Evolutionary conservation across 2,888 invertebrate species (phyloP).

Genomic region (Epirrhoe tristata): DNA sequence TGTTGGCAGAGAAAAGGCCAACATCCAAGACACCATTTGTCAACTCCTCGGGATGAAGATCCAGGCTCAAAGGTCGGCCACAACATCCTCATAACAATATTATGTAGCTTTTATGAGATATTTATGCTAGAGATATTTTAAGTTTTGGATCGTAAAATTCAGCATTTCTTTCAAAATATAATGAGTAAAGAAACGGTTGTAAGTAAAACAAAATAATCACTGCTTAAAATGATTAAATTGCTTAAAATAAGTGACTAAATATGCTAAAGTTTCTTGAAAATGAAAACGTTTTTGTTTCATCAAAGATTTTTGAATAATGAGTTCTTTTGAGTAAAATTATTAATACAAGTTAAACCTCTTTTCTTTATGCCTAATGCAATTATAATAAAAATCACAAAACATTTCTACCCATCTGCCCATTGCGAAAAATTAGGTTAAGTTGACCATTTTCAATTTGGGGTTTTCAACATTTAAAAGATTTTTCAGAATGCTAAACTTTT

Average conservation of each 20-base stretch:
- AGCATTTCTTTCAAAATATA: not conserved
- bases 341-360: slow-evolving; percentile 2
- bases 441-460: no score
- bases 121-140: slow-evolving; percentile 2
- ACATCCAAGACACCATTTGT: slow-evolving; percentile 81
- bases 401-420: no score
- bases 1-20: slow-evolving; percentile 92
- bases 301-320: no score
- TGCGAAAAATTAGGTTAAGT: no score
- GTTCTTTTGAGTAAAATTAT: not conserved
- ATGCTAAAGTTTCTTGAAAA: no score
- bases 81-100: slow-evolving; percentile 40
- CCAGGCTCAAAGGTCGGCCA: slow-evolving; percentile 62
- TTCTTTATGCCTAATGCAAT: not conserved
- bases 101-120: slow-evolving; percentile 6
- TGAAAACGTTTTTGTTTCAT: no score
- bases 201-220: not conserved
- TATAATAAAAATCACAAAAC: no score
- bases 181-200: not conserved
- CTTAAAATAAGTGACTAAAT: no score
- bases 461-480: no score
- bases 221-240: not conserved
- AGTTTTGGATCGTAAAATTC: slow-evolving; percentile 3
- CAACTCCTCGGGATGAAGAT: slow-evolving; percentile 89
- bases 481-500: no score